Conservation (phyloP, 1,140 invertebrate species). For the Zophobas atratus region DNA sequence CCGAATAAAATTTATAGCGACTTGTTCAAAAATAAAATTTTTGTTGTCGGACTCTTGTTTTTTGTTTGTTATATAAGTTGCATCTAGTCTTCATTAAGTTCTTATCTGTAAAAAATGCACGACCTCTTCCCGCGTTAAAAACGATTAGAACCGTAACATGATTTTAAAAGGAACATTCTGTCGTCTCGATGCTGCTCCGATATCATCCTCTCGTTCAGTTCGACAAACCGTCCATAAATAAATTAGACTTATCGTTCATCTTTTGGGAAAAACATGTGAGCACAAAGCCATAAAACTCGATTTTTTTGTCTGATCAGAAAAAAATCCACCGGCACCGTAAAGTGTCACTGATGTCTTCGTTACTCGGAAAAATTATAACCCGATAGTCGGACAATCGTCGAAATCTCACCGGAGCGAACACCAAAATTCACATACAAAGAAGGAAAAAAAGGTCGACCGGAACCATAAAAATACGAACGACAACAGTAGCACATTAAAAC, state of each 20-base stretch:
- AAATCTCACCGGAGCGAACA: constrained; percentile 50
- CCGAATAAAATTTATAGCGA: no score
- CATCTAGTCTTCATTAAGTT: no score
- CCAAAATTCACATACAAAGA: constrained; percentile 50
- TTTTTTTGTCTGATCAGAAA: constrained; percentile 49
- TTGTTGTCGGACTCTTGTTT: no score
- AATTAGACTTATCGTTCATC: constrained; percentile 33
- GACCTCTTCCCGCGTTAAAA: no score
- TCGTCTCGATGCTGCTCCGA: no score
- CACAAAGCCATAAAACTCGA: constrained; percentile 46
- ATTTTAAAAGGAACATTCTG: no score
- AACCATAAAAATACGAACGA: constrained; percentile 56
- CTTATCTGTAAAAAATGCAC: no score
- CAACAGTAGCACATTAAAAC: constrained; percentile 57
- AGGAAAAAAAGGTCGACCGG: constrained; percentile 48
- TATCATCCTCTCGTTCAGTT: not conserved
- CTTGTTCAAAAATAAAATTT: no score
- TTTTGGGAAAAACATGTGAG: constrained; percentile 28
- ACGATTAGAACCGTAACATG: no score
- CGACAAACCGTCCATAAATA: constrained; percentile 29
- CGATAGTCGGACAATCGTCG: constrained; percentile 39
- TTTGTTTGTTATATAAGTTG: no score
- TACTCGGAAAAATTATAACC: constrained; percentile 54
- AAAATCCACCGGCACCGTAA: constrained; percentile 49
- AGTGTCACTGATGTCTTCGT: constrained; percentile 53